Conservation (phyloP, 2,113 vertebrate genomes). For the Odontophorus gujanensis region DNA sequence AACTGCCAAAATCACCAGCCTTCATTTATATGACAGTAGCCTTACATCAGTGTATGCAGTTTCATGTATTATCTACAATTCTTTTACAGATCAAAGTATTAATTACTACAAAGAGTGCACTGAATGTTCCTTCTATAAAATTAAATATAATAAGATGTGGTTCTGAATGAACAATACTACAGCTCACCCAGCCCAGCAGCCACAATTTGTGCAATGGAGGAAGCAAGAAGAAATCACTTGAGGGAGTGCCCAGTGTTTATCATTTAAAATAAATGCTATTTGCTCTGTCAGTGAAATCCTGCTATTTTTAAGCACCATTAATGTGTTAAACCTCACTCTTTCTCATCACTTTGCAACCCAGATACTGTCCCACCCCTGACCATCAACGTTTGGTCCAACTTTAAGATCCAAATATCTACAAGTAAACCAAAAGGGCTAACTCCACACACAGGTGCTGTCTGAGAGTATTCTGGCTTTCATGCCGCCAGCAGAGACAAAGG, state of each 20-base stretch:
- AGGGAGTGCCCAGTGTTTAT: not conserved
- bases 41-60: not conserved
- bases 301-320: not conserved
- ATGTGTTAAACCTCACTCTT: not conserved
- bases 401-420: not conserved
- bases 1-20: not conserved
- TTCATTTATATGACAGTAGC: not conserved
- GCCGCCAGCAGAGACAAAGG: not conserved
- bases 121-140: not conserved
- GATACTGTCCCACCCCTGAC: not conserved
- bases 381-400: not conserved
- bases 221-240: not conserved
- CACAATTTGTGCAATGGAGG: not conserved
- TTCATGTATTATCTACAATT: not conserved
- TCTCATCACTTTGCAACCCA: not conserved
- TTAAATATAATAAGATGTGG: not conserved
- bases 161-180: not conserved
- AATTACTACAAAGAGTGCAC: not conserved
- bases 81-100: not conserved
- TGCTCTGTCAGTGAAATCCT: not conserved
- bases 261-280: not conserved
- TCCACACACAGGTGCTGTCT: not conserved
- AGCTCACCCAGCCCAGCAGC: not conserved
- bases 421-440: not conserved
- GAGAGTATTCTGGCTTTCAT: not conserved